phyloP scores from a whole-genome alignment of 92 coral and sea anemone genomes.

The Epizoanthus scotinus region DNA sequence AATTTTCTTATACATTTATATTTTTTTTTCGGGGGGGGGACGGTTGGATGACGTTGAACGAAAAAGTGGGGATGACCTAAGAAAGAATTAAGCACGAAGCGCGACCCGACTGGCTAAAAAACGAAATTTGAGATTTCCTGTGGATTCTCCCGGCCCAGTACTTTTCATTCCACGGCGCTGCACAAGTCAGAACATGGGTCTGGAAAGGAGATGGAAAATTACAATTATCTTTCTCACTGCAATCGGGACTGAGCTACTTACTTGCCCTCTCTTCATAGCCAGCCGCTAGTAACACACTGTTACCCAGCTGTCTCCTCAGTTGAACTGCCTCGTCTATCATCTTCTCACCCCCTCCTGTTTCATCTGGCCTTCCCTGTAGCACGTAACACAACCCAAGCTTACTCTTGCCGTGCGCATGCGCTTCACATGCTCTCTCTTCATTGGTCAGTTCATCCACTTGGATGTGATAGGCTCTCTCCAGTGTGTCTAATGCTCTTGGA shows the following conservation, averaged over 20 bases:
- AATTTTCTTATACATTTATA: too few species aligned
- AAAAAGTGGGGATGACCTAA: too few species aligned
- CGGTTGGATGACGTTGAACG: too few species aligned
- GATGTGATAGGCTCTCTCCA: constrained; percentile 36
- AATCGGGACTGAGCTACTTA: constrained; percentile 4
- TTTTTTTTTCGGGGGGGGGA: too few species aligned
- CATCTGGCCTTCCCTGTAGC: constrained; percentile 10
- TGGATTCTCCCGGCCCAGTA: too few species aligned
- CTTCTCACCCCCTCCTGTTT: constrained; percentile 5
- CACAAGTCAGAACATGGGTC: too few species aligned
- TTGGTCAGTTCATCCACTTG: constrained; percentile 27
- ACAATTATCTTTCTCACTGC: too few species aligned
- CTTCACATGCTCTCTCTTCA: constrained; percentile 13
- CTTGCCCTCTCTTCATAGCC: constrained; percentile 55
- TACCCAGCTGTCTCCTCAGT: constrained; percentile 37
- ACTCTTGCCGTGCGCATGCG: constrained; percentile 56
- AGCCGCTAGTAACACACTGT: constrained; percentile 47
- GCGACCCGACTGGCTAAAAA: too few species aligned
- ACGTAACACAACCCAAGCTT: constrained; percentile 54
- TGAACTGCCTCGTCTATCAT: constrained; percentile 43
- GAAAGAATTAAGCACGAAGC: too few species aligned
- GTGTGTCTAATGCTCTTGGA: constrained; percentile 35
- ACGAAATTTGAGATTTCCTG: too few species aligned
- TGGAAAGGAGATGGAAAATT: too few species aligned
- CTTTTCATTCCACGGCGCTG: too few species aligned